Evolutionary conservation across 2,888 invertebrate genomes (phyloP).

Genomic region (Craniophora ligustri): DNA sequence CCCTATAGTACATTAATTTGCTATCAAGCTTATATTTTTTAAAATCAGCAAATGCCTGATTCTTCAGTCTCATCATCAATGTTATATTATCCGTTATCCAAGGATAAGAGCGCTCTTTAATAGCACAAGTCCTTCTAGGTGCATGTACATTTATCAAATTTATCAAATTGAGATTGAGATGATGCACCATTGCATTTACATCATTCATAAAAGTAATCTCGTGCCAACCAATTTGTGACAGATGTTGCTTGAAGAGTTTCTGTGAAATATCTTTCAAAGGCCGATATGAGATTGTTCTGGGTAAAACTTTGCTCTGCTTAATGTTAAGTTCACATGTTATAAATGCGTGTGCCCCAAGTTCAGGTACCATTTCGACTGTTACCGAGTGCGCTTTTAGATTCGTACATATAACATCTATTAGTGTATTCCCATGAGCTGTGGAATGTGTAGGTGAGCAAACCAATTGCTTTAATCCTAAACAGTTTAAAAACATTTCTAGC

Average conservation of each 20-base stretch:
- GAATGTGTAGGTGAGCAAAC: neutral
- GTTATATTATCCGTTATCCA: neutral
- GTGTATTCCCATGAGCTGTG: neutral
- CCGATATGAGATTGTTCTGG: neutral
- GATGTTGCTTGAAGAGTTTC: neutral
- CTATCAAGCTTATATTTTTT: neutral
- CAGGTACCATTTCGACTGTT: neutral
- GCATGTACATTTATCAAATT: neutral
- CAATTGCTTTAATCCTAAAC: neutral
- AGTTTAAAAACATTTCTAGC: neutral
- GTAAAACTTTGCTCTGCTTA: neutral
- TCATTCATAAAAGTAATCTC: neutral
- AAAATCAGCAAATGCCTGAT: neutral
- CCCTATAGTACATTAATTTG: neutral
- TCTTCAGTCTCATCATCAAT: neutral
- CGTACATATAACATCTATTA: neutral
- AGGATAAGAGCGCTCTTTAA: neutral
- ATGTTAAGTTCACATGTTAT: neutral
- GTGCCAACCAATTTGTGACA: neutral
- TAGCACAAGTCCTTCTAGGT: neutral
- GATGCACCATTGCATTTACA: neutral
- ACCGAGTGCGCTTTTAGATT: neutral
- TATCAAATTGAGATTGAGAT: neutral
- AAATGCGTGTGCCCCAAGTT: neutral
- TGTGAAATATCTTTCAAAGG: neutral